Evolutionary conservation across 2,888 invertebrate genomes (phyloP), one percentile per base, ranked within the genome.

Genomic region (Heteromyza rotundicornis): DNA sequence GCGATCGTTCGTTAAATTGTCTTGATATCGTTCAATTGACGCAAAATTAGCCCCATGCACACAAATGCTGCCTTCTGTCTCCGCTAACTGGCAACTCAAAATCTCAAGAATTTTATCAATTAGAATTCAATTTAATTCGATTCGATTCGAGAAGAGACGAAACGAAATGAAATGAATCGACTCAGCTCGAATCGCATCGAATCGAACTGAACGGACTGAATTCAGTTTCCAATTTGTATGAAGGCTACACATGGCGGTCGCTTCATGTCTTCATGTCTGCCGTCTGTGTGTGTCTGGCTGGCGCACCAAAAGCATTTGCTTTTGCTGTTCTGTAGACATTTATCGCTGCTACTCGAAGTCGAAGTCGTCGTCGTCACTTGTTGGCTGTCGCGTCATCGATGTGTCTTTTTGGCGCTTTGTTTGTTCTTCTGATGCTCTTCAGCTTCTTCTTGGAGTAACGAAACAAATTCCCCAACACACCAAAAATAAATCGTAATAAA

Each of bases 81-180:
- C 19, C 19, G 47, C 47, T 14, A 14, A n/a, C 56, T 47, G 35
- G 35, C 27, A 35, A 22, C n/a, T 59, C 27, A 60, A 65, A 70
- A 74, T 77, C 73, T 77, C 73, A 73, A 79, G 74, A 74, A 78
- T 78, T 76, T 77, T 68, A 72, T 74, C 73, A 77, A 76, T 77
- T 73, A 78, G 73, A 78, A 79, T 75, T 77, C 78, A 78, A 77
- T 77, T 77, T 71, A 77, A 77, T 69, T 65, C 59, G 65, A 66
- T 67, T 63, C 59, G 62, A 62, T 59, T 62, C 61, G 57, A 59
- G n/a, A n/a, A n/a, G n/a, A n/a, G n/a, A n/a, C n/a, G n/a, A n/a
- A n/a, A n/a, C 57, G 57, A 62, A 59, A 58, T 27, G 58, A 58
- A 50, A 35, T 14, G 36, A 22, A 20, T 24, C 36, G 24, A 55